Conservation (phyloP, 2,113 vertebrate genomes). For the Neotragus moschatus region DNA sequence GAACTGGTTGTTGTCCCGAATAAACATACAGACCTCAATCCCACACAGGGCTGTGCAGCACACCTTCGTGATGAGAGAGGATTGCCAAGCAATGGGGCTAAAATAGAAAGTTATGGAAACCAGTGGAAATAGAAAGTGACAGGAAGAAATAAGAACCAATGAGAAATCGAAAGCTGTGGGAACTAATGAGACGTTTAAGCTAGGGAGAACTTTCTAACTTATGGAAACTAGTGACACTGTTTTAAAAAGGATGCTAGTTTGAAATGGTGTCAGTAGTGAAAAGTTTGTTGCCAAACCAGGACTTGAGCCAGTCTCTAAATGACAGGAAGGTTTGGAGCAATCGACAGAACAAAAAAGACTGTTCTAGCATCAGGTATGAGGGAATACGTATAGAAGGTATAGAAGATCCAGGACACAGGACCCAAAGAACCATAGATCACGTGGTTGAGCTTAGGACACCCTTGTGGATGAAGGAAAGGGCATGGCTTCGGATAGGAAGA, state of each 20-base stretch:
- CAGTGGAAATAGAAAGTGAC: background rate
- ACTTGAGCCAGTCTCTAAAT: background rate
- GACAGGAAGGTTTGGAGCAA: background rate
- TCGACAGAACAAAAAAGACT: background rate
- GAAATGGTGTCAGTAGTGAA: background rate
- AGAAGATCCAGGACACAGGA: background rate
- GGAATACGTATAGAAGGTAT: background rate
- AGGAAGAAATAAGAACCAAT: background rate
- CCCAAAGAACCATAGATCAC: background rate
- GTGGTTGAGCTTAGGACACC: background rate
- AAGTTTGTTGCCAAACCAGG: background rate
- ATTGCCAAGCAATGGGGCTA: background rate
- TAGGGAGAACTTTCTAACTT: background rate
- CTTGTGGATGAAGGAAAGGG: background rate
- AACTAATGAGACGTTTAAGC: background rate
- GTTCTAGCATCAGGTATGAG: background rate
- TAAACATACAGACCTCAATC: background rate
- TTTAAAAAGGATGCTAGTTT: background rate
- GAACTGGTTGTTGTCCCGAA: background rate
- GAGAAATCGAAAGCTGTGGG: background rate
- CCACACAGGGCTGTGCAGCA: accelerated
- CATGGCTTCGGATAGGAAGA: background rate
- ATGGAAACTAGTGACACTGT: background rate
- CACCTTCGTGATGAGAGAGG: background rate
- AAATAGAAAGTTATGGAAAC: background rate